phyloP scores from a whole-genome alignment of 2,113 vertebrate genomes.

The Lethenteron reissneri region DNA sequence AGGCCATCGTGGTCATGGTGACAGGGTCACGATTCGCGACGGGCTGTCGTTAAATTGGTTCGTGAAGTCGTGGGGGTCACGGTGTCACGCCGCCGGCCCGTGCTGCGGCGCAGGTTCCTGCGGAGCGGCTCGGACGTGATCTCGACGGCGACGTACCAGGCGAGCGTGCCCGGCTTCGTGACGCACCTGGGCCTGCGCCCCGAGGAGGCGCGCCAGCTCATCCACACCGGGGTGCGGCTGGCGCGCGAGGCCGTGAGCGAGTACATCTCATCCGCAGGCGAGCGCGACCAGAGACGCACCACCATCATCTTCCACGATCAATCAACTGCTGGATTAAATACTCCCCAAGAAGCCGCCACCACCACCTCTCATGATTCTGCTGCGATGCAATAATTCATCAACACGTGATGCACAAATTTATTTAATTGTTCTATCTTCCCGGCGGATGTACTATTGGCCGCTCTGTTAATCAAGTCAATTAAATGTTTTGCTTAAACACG shows the following conservation, averaged over 20 bases:
- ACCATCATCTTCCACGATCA: neutral
- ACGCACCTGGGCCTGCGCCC: conserved; percentile 20
- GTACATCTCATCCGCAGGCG: conserved; percentile 13
- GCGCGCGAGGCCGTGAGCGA: conserved; percentile 23
- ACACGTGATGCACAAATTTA: neutral
- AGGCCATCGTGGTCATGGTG: too few relatives aligned
- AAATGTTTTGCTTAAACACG: too few relatives aligned
- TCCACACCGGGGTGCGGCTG: conserved; percentile 29
- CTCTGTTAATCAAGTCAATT: too few relatives aligned
- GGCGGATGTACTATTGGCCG: neutral
- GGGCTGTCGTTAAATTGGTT: too few relatives aligned
- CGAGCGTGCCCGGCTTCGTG: conserved; percentile 31
- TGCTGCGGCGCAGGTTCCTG: conserved; percentile 23
- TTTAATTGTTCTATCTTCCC: neutral
- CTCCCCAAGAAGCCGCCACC: neutral
- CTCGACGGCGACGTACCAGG: conserved; percentile 39
- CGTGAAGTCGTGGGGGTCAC: too few relatives aligned
- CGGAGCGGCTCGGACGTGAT: conserved; percentile 32
- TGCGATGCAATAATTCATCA: neutral
- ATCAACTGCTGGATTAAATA: conserved; percentile 15
- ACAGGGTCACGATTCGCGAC: too few relatives aligned
- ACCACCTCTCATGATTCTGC: neutral
- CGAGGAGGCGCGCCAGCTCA: conserved; percentile 22
- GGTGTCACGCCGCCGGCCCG: too few relatives aligned
- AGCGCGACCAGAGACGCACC: too few relatives aligned